Evolutionary conservation across 2,113 vertebrate species (phyloP), one percentile per base, ranked within the genome.

Genomic region (Megaleporinus macrocephalus): DNA sequence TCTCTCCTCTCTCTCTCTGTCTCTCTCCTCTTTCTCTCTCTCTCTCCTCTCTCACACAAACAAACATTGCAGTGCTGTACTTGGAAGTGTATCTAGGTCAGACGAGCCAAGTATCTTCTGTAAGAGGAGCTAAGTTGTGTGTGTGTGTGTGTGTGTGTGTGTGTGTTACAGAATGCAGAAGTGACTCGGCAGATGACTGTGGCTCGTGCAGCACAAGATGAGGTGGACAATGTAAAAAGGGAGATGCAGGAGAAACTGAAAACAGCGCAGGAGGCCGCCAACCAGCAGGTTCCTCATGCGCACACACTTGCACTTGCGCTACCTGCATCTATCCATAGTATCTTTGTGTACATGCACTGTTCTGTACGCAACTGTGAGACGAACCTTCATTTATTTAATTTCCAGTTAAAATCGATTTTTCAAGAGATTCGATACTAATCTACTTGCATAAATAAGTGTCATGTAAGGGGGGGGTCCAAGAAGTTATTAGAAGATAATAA

Each of bases 111-210:
- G 53, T 22, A 55, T 16, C 49, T 51, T 16, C 49, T 16, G 53
- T 55, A 22, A 7, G 20, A 51, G 49, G 5, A 51, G 49, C 16
- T 51, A 51, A 51, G 16, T 5, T 51, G 14, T 51, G 49, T 16
- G 2, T 15, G 47, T 49, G 47, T 11, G 9, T 15, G 9, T 49
- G 47, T 15, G 47, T 49, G 47, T 49, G 47, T 49, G 36, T 36
- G 36, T 36, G 36, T 36, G 36, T 36, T 66, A 22, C 82, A 99
- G 98, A 99, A 99, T 0, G 98, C 98, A 0, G 98, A 99, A 89
- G 97, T 99, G 87, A 98, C 96, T 72, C 96, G 96, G 66, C 97
- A 99, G 91, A 94, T 99, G 89, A 97, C 96, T 0, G 86, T 91
- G 77, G 96, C 96, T 22, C 95, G 94, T 36, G 96, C 95, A 14